Conservation (phyloP, 2,888 invertebrate species). For the Pandemis corylana region DNA sequence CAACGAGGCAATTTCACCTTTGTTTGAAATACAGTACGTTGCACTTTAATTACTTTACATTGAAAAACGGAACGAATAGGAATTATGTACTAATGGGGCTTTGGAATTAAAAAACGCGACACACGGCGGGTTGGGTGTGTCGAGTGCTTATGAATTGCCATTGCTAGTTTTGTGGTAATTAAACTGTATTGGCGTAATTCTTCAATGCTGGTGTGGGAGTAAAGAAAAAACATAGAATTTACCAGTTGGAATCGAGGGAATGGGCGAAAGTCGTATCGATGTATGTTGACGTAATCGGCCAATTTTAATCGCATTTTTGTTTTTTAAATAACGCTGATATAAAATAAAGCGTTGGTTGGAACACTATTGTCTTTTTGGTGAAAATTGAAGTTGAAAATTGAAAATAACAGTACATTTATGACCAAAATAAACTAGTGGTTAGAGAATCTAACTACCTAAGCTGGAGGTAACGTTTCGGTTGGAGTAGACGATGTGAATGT, state of each 20-base stretch:
- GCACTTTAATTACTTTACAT: slow-evolving; percentile 49
- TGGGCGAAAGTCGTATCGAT: too few species aligned
- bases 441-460: too few species aligned
- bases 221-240: too few species aligned
- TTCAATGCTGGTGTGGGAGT: not conserved
- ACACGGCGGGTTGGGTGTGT: slow-evolving; percentile 16
- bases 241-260: too few species aligned
- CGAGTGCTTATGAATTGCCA: slow-evolving; percentile 17
- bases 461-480: too few species aligned
- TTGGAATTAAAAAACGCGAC: slow-evolving; percentile 31
- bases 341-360: not conserved
- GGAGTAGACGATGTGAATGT: too few species aligned
- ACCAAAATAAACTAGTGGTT: too few species aligned
- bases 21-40: slow-evolving; percentile 52
- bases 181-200: slow-evolving; percentile 5
- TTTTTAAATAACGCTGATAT: not conserved
- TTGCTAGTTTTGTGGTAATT: slow-evolving; percentile 22
- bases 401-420: too few species aligned
- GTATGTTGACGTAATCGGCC: not conserved
- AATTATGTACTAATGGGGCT: slow-evolving; percentile 11
- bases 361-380: not conserved
- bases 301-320: slow-evolving; percentile 7
- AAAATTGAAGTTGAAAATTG: too few species aligned
- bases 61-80: not conserved
- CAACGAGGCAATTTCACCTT: slow-evolving; percentile 53